Evolutionary conservation across 2,113 vertebrate species (phyloP), one percentile per base, ranked within the genome.

Genomic region (Lagopus muta): DNA sequence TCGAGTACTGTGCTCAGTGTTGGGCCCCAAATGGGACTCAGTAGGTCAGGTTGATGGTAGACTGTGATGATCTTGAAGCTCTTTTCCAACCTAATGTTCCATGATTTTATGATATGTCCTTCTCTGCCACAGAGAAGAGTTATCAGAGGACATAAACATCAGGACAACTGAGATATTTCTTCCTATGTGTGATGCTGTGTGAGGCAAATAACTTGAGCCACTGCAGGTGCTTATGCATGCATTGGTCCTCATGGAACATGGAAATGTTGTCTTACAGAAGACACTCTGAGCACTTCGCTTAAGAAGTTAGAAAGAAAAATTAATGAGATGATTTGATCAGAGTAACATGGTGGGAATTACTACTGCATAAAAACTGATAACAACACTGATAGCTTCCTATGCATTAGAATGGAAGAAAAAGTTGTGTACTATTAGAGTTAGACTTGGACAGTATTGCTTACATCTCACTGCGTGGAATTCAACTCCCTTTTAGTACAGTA

Each of bases 171-270:
- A 45, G 11, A 38, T 80, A 87, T 92, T 19, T 85, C 42, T 66
- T 72, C 32, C 58, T 12, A 24, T 75, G 13, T 40, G 47, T 55
- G 55, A 42, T 16, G 28, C 36, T 91, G 4, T 1, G 0, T 32
- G 50, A 88, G 50, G 64, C 15, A 76, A 91, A 82, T 62, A 24
- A 16, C 64, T 70, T 0, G 2, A 45, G 76, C 2, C 79, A 40
- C n/a, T 70, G 58, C 28, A 79, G 2, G 5, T 28, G 65, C 65
- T 58, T 52, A 5, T 28, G 13, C 43, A 25, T 22, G 4, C 21
- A 4, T 30, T 3, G 4, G 14, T 62, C 50, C 58, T 72, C 0
- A 0, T 50, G 70, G 50, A 66, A 84, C n/a, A n/a, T 3, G 24
- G 81, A 30, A 66, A 30, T 45, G 13, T 21, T 20, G 5, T 57